Evolutionary conservation across 2,113 vertebrate genomes (phyloP), one percentile per base, ranked within the genome.

Genomic region (Gymnobelideus leadbeateri): DNA sequence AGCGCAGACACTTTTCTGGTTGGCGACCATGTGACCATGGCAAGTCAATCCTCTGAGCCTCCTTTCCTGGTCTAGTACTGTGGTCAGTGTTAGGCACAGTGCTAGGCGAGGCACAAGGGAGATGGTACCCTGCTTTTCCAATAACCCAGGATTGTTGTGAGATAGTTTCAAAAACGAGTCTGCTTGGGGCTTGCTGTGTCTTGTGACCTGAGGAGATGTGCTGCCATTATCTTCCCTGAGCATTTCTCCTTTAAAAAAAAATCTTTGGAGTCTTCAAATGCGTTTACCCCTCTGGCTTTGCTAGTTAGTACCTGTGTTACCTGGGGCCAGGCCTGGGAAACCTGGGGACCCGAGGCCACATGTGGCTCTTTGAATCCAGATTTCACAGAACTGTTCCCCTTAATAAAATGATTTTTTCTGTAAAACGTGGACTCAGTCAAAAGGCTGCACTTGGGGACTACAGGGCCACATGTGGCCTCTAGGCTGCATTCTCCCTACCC

Each of bases 191-290:
- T 92, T 54, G 11, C 52, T n/a, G 51, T 43, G 6, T 77, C 24
- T 91, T 89, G 95, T 96, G 93, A 91, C 89, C 57, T 93, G 92
- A 89, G 92, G 68, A 94, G 93, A 54, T 23, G 49, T 91, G 47
- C 25, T 61, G 31, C 53, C 21, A 50, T 51, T 25, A 21, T 23
- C 49, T 21, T 16, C 8, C 3, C 8, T 51, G 2, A 91, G 89
- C 50, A 31, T 95, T 95, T 94, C 89, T 77, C 91, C 91, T 92
- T 94, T 8, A 23, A 84, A 84, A 43, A 43, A 68, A 68, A 37
- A 68, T n/a, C n/a, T 5, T 84, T 84, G 1, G 68, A 77, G 37
- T 5, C 19, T 43, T 84, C n/a, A 43, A 43, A 23, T 1, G 19
- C 43, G 37, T 77, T 77, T 77, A 19, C 37, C 12, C 61, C 61